phyloP scores from a whole-genome alignment of 2,888 invertebrate genomes.

The Lingula anatina region DNA sequence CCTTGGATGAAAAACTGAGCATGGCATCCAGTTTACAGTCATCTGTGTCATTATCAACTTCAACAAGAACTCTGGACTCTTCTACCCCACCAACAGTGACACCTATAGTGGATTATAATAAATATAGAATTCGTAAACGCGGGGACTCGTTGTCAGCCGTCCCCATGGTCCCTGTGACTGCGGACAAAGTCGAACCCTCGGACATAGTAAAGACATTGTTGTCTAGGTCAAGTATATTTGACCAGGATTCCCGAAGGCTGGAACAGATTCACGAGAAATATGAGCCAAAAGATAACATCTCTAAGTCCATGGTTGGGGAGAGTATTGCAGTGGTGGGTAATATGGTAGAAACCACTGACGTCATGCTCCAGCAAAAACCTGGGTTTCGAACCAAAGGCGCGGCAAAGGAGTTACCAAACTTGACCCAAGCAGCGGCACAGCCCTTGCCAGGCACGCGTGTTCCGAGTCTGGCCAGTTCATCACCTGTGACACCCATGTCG shows the following conservation, averaged over 20 bases:
- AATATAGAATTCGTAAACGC: conserved; percentile 46
- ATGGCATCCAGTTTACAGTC: conserved; percentile 15
- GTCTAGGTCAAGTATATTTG: conserved; percentile 86
- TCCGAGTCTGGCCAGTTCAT: too few species aligned
- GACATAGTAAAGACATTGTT: conserved; percentile 88
- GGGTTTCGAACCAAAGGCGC: conserved; percentile 22
- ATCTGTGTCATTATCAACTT: conserved; percentile 13
- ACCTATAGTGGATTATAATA: conserved; percentile 34
- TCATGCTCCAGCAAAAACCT: too few species aligned
- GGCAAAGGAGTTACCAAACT: conserved; percentile 14
- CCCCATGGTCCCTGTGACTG: conserved; percentile 4
- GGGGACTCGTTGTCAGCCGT: conserved; percentile 19
- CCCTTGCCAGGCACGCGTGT: too few species aligned
- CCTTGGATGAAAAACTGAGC: conserved; percentile 84
- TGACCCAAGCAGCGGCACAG: neutral
- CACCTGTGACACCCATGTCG: too few species aligned
- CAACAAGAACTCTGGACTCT: conserved; percentile 12
- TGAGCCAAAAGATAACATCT: conserved; percentile 55
- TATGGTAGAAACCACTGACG: too few species aligned
- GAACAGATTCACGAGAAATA: conserved; percentile 77
- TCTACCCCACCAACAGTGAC: conserved; percentile 7
- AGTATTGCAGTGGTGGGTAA: too few species aligned
- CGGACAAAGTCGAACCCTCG: conserved; percentile 72
- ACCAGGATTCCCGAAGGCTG: conserved; percentile 88
- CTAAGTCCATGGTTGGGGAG: too few species aligned